Percentiles rank a stretch among this genome's conserved stretches.
These are phyloP conservation scores for Macrophya alboannulata DNA, from an alignment of 2,888 invertebrate species.

Conservation along the genomic window DNA sequence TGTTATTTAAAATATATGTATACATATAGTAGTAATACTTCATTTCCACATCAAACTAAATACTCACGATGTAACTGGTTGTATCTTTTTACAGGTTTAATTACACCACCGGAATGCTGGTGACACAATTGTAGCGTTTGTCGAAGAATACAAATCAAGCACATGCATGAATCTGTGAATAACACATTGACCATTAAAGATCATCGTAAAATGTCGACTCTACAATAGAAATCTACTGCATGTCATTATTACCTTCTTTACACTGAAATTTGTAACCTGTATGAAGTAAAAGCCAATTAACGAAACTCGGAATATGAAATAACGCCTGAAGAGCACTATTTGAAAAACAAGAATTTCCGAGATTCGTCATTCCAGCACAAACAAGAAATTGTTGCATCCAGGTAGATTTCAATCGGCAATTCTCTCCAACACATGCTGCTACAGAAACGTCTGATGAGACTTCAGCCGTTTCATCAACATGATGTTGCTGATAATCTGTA, in stretches of 20 bases:
- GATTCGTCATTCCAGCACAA: neutral
- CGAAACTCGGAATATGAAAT: neutral
- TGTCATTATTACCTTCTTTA: neutral
- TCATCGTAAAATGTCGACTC: neutral
- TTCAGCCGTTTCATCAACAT: too few relatives aligned
- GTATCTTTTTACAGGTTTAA: neutral
- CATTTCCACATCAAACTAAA: neutral
- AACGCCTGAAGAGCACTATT: slow-evolving; percentile 11
- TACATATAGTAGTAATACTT: neutral
- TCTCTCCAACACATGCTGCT: neutral
- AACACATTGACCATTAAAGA: neutral
- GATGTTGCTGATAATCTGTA: too few relatives aligned
- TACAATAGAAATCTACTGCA: neutral
- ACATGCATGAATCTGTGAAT: neutral
- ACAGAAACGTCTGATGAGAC: neutral
- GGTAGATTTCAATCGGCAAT: neutral
- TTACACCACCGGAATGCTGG: neutral
- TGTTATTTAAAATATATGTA: neutral
- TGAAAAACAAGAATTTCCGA: neutral
- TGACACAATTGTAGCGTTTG: slow-evolving; percentile 11
- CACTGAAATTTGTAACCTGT: neutral
- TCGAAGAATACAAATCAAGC: neutral
- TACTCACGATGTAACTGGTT: slow-evolving; percentile 1
- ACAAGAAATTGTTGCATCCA: neutral
- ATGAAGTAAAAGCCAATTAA: neutral